Evolutionary conservation across 2,797 vertebrate genomes (phyloP).

Genomic region (Myotis planiceps): DNA sequence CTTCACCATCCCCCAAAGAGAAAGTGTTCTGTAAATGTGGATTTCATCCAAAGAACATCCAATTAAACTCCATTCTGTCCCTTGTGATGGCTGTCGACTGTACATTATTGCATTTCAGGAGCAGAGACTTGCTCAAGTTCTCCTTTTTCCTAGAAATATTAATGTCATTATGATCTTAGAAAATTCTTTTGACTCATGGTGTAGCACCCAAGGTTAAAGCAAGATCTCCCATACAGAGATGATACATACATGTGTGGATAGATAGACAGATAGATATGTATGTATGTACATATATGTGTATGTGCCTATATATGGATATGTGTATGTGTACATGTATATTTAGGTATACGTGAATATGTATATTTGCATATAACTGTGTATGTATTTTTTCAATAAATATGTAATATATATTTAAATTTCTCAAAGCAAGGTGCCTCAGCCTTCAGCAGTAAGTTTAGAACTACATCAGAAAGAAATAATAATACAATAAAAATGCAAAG

Average conservation of each 20-base stretch:
- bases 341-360: no score
- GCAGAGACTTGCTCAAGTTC: neutral
- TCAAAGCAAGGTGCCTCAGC: neutral
- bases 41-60: slow-evolving; percentile 65
- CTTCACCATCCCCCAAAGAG: neutral
- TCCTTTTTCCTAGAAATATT: slow-evolving; percentile 26
- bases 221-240: neutral
- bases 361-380: no score
- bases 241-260: neutral
- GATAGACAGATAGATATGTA: no score
- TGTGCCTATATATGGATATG: neutral
- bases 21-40: slow-evolving; percentile 76
- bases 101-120: slow-evolving; percentile 22
- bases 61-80: slow-evolving; percentile 36
- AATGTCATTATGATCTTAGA: neutral
- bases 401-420: neutral
- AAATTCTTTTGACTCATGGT: neutral
- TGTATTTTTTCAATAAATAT: neutral
- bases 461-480: slow-evolving; percentile 7
- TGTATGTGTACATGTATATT: neutral
- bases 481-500: neutral
- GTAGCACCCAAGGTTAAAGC: neutral
- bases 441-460: slow-evolving; percentile 3
- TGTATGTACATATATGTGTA: fast-evolving
- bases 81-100: neutral